These are phyloP conservation scores for Toxotes chatareus DNA, from an alignment of 2,113 vertebrate species.

Conservation along the genomic window DNA sequence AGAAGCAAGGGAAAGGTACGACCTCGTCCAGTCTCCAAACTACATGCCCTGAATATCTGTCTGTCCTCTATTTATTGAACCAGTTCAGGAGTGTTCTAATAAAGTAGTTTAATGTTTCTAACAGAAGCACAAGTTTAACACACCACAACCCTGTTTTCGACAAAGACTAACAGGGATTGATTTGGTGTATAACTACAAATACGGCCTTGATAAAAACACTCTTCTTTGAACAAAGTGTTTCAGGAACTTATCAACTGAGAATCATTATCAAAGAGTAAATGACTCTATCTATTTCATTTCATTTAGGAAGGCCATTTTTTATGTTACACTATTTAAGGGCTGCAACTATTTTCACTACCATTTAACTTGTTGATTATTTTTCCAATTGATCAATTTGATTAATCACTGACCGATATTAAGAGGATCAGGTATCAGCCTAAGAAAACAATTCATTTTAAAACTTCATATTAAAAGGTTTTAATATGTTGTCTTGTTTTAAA, in stretches of 20 bases:
- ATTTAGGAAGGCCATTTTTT: not conserved
- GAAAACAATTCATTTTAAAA: not conserved
- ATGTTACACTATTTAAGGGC: too few species aligned
- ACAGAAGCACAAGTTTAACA: not conserved
- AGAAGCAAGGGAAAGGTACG: too few species aligned
- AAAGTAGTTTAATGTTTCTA: conserved; percentile 5
- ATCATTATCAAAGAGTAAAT: not conserved
- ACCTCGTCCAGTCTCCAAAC: not conserved
- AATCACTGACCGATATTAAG: not conserved
- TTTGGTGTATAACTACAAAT: not conserved
- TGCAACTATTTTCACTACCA: too few species aligned
- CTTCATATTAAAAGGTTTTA: too few species aligned
- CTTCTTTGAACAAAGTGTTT: not conserved
- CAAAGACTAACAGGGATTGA: not conserved
- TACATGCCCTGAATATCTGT: not conserved
- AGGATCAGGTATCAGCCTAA: not conserved
- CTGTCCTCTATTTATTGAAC: not conserved
- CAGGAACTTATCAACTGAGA: not conserved
- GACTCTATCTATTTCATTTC: too few species aligned
- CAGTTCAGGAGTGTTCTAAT: conserved; percentile 1
- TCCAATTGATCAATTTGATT: too few species aligned
- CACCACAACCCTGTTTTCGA: not conserved
- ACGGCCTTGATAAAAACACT: not conserved
- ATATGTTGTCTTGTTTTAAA: not conserved
- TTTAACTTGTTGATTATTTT: too few species aligned